These are phyloP conservation scores for Agelaius tricolor DNA, from an alignment of 2,113 vertebrate genomes.

Conservation along the genomic window DNA sequence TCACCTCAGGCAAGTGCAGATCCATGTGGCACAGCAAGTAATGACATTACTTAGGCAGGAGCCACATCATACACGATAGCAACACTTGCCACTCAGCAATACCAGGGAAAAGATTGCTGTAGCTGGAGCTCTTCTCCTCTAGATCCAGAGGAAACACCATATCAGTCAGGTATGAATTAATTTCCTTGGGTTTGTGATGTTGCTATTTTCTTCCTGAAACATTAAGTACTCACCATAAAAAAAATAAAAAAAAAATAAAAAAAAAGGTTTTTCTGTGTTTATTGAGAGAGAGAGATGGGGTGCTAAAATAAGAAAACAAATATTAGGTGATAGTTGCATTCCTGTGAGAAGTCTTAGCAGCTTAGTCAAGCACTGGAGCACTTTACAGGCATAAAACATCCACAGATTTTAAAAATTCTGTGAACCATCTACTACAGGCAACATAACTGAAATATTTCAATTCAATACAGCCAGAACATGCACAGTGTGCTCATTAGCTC, in stretches of 20 bases:
- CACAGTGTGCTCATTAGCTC: background rate
- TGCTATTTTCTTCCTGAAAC: background rate
- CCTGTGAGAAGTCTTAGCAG: background rate
- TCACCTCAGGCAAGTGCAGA: background rate
- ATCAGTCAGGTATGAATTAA: background rate
- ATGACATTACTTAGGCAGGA: background rate
- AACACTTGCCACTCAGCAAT: background rate
- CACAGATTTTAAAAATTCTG: background rate
- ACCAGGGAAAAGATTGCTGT: background rate
- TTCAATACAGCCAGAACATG: background rate
- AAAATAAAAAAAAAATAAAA: too few relatives aligned
- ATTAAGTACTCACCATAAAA: background rate
- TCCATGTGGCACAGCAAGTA: background rate
- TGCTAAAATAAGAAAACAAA: background rate
- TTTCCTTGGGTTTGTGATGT: background rate
- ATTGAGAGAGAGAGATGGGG: background rate
- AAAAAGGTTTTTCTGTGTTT: background rate
- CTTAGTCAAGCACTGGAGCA: background rate
- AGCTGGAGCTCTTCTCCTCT: background rate
- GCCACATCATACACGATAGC: rapidly evolving
- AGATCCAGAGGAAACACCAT: background rate
- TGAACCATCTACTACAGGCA: background rate
- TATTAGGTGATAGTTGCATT: background rate
- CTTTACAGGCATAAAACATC: background rate
- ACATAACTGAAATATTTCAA: background rate